Conservation (phyloP, 2,888 invertebrate genomes). For the Andrena chrysosceles region DNA sequence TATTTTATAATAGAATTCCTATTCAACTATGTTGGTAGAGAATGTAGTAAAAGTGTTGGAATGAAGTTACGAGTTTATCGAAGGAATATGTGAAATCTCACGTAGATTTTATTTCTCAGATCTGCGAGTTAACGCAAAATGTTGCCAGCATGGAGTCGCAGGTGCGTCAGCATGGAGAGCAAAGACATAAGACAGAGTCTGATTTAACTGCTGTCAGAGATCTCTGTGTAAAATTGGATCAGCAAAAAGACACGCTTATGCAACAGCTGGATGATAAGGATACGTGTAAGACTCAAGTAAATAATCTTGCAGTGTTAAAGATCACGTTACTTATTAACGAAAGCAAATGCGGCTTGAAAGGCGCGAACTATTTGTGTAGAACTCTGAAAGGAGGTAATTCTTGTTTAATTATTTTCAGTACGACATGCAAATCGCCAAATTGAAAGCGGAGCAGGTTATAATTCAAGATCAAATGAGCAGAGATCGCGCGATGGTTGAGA, state of each 20-base stretch:
- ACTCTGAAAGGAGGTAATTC: neutral
- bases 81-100: neutral
- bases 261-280: conserved; percentile 86
- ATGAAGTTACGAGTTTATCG: too few relatives aligned
- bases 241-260: conserved; percentile 88
- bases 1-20: too few relatives aligned
- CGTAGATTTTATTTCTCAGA: conserved; percentile 77
- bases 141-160: conserved; percentile 89
- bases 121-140: conserved; percentile 84
- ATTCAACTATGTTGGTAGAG: too few relatives aligned
- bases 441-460: conserved; percentile 85
- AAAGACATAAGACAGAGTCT: conserved; percentile 87
- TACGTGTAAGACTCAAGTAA: conserved; percentile 84
- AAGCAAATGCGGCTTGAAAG: neutral
- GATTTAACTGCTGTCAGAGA: conserved; percentile 88
- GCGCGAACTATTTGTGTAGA: neutral
- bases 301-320: neutral
- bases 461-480: conserved; percentile 84
- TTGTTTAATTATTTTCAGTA: conserved; percentile 81
- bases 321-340: neutral
- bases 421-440: conserved; percentile 85
- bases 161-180: conserved; percentile 87
- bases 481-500: conserved; percentile 85
- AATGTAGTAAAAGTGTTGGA: too few relatives aligned
- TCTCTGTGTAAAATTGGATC: conserved; percentile 88